phyloP scores from a whole-genome alignment of 2,113 vertebrate genomes.

The Gopherus evgoodei region DNA sequence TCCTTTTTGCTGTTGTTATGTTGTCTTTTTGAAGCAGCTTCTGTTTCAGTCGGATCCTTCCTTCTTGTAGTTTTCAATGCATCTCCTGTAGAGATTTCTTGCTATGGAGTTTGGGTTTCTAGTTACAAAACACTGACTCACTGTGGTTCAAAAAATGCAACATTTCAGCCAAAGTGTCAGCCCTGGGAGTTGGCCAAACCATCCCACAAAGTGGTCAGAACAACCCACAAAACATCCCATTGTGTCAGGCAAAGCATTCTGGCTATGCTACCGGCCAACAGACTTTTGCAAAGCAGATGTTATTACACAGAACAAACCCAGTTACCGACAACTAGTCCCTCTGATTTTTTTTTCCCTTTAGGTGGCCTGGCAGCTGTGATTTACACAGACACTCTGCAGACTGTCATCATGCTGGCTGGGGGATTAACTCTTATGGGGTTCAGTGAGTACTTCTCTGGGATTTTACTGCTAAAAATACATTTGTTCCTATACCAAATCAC shows the following conservation, averaged over 20 bases:
- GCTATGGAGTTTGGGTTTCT: not conserved
- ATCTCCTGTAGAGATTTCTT: not conserved
- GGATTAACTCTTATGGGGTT: slow-evolving; percentile 90
- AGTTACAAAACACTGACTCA: slow-evolving; percentile 39
- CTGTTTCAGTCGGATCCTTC: not conserved
- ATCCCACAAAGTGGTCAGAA: accelerated
- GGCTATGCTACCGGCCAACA: not conserved
- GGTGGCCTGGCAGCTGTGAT: slow-evolving; percentile 97
- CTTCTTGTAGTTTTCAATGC: slow-evolving; percentile 24
- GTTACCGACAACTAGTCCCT: not conserved
- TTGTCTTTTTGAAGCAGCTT: not conserved
- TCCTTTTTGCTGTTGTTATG: accelerated
- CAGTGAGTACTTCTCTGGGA: slow-evolving; percentile 80
- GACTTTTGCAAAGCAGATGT: accelerated
- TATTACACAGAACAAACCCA: accelerated
- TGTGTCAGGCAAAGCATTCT: accelerated
- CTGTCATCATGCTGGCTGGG: slow-evolving; percentile 91
- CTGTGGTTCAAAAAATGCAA: not conserved
- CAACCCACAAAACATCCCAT: not conserved
- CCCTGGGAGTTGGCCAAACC: not conserved
- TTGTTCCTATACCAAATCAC: not conserved
- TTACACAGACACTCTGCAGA: slow-evolving; percentile 95
- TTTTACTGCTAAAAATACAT: accelerated
- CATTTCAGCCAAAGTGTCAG: not conserved
- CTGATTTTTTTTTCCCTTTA: slow-evolving; percentile 50